A percentile compares a stretch with the other conserved stretches of the same genome.
Conservation (phyloP, 2,113 vertebrate genomes). For the Leptosomus discolor region DNA sequence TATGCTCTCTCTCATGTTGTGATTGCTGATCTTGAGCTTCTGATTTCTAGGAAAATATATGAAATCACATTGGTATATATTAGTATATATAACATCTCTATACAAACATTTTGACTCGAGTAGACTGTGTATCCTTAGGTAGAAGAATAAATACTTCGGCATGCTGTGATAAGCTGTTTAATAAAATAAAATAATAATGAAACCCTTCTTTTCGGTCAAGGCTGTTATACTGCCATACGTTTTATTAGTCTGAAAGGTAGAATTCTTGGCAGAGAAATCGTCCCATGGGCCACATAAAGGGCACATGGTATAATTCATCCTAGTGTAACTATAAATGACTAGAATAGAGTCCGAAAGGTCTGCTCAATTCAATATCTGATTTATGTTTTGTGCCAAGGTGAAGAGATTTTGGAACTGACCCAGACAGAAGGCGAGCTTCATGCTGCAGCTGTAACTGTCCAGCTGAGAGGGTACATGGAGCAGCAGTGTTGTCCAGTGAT, state of each 20-base stretch:
- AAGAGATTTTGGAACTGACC: constrained; percentile 16
- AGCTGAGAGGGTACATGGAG: not conserved
- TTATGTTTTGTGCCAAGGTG: not conserved
- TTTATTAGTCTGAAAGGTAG: constrained; percentile 43
- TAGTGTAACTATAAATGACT: constrained; percentile 26
- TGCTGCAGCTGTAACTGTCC: not conserved
- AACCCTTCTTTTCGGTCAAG: not conserved
- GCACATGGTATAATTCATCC: constrained; percentile 13
- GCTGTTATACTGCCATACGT: not conserved
- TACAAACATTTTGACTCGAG: not conserved
- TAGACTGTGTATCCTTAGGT: not conserved
- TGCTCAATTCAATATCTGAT: constrained; percentile 11
- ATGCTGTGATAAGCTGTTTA: constrained; percentile 10
- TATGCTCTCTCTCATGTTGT: not conserved
- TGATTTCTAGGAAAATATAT: constrained; percentile 17
- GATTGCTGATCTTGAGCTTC: not conserved
- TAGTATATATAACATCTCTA: not conserved
- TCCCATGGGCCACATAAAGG: constrained; percentile 19
- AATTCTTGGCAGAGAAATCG: constrained; percentile 9
- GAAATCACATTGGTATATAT: not conserved
- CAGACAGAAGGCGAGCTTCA: not conserved
- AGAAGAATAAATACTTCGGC: not conserved
- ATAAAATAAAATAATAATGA: constrained; percentile 58
- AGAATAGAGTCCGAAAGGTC: constrained; percentile 4
- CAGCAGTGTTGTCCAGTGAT: constrained; percentile 39